These are phyloP conservation scores for Glandiceps talaboti DNA, from an alignment of 53 echinoderm and acorn worm genomes.

Conservation along the genomic window DNA sequence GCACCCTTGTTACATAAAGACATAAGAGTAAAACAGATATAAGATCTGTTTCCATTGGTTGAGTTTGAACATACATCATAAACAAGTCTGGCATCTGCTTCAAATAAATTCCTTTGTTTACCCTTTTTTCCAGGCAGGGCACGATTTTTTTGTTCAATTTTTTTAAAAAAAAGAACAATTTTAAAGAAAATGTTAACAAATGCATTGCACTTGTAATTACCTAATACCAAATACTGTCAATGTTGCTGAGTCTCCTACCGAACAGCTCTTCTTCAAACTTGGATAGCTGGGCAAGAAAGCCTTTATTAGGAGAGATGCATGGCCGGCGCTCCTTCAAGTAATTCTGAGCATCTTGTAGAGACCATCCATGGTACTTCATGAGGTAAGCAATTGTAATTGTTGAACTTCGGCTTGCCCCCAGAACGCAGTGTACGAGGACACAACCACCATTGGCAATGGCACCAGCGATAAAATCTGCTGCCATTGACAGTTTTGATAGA, in stretches of 20 bases:
- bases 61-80: no score
- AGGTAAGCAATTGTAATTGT: conserved; percentile 78
- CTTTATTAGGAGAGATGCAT: conserved; percentile 62
- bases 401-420: conserved; percentile 78
- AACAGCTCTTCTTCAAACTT: conserved; percentile 59
- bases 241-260: conserved; percentile 30
- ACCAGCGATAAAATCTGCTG: conserved; percentile 68
- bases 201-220: no score
- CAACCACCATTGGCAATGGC: conserved; percentile 44
- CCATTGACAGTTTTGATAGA: conserved; percentile 22
- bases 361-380: conserved; percentile 76
- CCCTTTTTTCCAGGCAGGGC: no score
- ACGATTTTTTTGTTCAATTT: no score
- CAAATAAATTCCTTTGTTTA: no score
- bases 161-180: no score
- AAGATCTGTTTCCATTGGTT: no score
- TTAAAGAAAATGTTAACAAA: no score
- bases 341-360: conserved; percentile 43
- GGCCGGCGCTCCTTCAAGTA: conserved; percentile 61
- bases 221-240: conserved; percentile 33
- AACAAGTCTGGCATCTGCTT: no score
- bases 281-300: conserved; percentile 53
- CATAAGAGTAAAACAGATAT: no score
- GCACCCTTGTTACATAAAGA: no score
- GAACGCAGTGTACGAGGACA: conserved; percentile 78